A percentile compares a stretch with the other conserved stretches of the same genome.
Evolutionary conservation across 2,797 vertebrate species (phyloP).

Genomic region (Sebastes wilsoni): DNA sequence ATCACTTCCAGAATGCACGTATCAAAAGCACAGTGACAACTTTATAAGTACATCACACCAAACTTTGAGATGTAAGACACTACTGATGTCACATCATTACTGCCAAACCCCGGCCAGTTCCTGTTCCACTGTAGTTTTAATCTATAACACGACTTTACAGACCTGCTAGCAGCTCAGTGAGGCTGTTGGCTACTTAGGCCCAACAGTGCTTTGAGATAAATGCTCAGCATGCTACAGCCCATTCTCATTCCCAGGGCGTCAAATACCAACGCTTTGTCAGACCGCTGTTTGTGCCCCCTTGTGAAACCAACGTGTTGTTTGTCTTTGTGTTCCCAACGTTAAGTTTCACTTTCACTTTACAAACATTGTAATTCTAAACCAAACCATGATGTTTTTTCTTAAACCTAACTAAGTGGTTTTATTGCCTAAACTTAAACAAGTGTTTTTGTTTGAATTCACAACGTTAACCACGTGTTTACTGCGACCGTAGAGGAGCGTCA

Average conservation of each 20-base stretch:
- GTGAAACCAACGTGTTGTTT: no score
- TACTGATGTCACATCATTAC: background rate
- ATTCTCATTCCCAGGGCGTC: background rate
- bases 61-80: background rate
- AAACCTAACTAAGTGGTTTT: no score
- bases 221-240: background rate
- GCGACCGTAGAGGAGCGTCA: no score
- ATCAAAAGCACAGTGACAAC: background rate
- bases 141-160: background rate
- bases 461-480: no score
- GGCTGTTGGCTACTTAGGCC: background rate
- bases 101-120: background rate
- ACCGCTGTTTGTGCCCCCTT: no score
- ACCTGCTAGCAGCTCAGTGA: background rate
- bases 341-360: fast-evolving
- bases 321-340: no score
- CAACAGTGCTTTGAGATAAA: background rate
- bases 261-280: background rate
- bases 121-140: background rate
- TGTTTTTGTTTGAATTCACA: no score
- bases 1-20: background rate
- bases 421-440: no score
- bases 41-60: background rate
- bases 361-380: fast-evolving
- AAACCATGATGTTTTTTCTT: no score